Base-by-base conservation (phyloP, 2,113 vertebrate genomes). In the Sminthopsis crassicaudata region DNA sequence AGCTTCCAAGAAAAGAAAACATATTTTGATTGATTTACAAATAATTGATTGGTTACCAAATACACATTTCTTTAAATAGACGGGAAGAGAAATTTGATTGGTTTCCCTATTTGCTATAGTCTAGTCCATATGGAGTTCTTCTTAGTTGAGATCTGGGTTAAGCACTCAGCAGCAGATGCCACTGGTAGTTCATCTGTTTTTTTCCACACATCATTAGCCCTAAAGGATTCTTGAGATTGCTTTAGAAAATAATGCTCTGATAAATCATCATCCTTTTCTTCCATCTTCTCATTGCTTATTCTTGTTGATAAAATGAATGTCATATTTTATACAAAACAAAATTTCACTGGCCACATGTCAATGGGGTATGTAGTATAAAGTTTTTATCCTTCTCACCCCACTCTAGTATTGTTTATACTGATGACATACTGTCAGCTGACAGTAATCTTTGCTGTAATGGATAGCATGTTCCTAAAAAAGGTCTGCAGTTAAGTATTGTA, bases 61-160 rank as follows among this genome's bases (percentile, higher is more conserved):
- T 4, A 14, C 90, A 67, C 57, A 27, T 92, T 76, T 5, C 9
- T 57, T 93, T 60, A 7, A 76, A 50, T 84, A 22, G n/a, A n/a
- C n/a, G n/a, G 67, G 89, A 10, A 36, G 12, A 51, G 16, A 90
- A 30, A 0, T 0, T 23, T 67, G 42, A 19, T 5, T 92, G 90
- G 12, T 26, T 95, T 95, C 2, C 30, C 91, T 94, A 12, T 54
- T 90, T 93, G 52, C 91, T 93, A 22, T 22, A 90, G 67, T 46
- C 89, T 67, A 53, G 2, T 23, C 91, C 48, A 55, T 8, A 25
- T 91, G 89, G 46, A 50, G 55, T 93, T 91, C 76, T 60, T 53
- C 67, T 46, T 36, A 36, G 88, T 84, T 25, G 46, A 51, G 26
- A n/a, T 46, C 76, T 88, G 16, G 76, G 0, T 51, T 94, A 6